Base-by-base conservation (phyloP, 2,888 invertebrate genomes). In the Luperina testacea region DNA sequence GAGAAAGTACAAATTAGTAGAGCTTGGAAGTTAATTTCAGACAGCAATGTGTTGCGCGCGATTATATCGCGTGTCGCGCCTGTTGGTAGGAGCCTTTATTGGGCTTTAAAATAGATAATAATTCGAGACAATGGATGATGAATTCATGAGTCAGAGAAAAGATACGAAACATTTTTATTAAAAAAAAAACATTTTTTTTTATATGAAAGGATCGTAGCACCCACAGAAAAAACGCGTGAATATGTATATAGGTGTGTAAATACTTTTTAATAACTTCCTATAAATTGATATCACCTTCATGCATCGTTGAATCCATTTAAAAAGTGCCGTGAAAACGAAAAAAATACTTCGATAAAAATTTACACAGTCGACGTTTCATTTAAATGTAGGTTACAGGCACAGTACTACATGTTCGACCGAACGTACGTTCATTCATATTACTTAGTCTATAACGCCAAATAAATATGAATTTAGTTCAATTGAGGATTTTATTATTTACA, bases 381-480 rank as follows among this genome's bases (percentile, higher is more conserved):
- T 59, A 81, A 64, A 67, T 72, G 24, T 77, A 45, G 32, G 6
- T 48, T 48, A 32, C 5, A 24, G 11, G 11, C 9, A 17, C 27
- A 42, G 15, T n/a, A 51, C 27, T 32, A 32, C 32, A 32, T 61
- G 57, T 45, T 38, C 38, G 5, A n/a, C 24, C 20, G 24, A 80
- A 42, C 15, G 1, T 51, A 8, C 65, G 67, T 68, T 45, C 32
- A 67, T 68, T 61, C 20, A 38, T 67, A 38, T 24, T 0, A 11
- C n/a, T 63, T 48, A 27, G 32, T 68, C 38, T 57, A 68, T 27
- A 27, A 63, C 38, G 51, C 27, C 13, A 42, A 24, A 77, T 82
- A 78, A 63, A 80, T 78, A 83, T 83, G 63, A 4, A 83, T 78
- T 77, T 20, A 20, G 38, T 15, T 42, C 77, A 38, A 17, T 79